Evolutionary conservation across 2,113 vertebrate genomes (phyloP).

Genomic region (Hypanus sabinus): DNA sequence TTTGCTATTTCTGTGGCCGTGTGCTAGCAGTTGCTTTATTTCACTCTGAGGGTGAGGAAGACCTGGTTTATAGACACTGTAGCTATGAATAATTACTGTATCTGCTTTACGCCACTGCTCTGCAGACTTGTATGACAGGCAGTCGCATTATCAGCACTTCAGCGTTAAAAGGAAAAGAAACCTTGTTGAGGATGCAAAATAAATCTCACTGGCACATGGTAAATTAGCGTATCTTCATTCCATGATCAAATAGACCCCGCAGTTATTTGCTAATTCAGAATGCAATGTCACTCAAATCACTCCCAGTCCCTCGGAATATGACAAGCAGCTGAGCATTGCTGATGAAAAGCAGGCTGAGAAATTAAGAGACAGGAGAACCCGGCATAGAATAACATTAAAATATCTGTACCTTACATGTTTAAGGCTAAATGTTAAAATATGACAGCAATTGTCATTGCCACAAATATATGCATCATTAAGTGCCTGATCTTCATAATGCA

Average conservation of each 20-base stretch:
- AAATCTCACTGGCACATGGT: background rate
- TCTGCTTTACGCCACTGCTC: background rate
- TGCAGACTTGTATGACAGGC: slow-evolving; percentile 22
- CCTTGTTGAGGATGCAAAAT: background rate
- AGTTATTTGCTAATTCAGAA: slow-evolving; percentile 31
- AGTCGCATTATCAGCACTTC: slow-evolving; percentile 31
- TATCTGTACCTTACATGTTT: too few species aligned
- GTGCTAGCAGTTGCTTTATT: background rate
- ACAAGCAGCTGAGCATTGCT: background rate
- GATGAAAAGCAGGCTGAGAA: background rate
- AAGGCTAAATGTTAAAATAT: background rate
- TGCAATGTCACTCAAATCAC: slow-evolving; percentile 25
- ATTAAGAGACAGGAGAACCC: background rate
- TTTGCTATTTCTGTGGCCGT: background rate
- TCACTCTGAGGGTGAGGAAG: slow-evolving; percentile 6
- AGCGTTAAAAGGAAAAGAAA: background rate
- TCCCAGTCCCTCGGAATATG: background rate
- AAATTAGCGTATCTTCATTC: slow-evolving; percentile 31
- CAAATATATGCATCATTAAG: background rate
- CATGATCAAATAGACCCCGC: slow-evolving; percentile 14
- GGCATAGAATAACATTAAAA: background rate
- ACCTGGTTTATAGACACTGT: background rate
- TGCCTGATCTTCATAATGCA: background rate
- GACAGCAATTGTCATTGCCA: background rate
- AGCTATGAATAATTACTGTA: slow-evolving; percentile 24